Evolutionary conservation across 64 coral and sea anemone genomes (phyloP).

Genomic region (Platygyra sinensis): DNA sequence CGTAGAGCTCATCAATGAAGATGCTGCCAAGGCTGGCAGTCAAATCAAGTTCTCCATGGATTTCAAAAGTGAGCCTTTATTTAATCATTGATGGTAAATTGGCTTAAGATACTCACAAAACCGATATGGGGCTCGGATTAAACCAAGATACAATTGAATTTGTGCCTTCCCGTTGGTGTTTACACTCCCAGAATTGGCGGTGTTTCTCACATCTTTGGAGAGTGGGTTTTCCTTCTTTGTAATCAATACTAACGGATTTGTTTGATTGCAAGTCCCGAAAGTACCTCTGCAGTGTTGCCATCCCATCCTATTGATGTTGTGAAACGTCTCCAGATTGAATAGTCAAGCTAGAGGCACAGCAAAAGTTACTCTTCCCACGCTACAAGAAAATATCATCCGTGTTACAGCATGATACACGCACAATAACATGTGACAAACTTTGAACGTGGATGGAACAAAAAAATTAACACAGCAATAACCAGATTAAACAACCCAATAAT

Average conservation of each 20-base stretch:
- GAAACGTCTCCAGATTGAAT: neutral
- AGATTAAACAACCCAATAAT: constrained; percentile 1
- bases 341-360: neutral
- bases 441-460: neutral
- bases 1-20: constrained; percentile 78
- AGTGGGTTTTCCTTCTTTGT: constrained; percentile 1
- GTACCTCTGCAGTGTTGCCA: neutral
- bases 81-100: neutral
- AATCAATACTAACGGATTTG: neutral
- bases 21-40: constrained; percentile 58
- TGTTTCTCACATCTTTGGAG: neutral
- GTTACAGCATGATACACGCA: neutral
- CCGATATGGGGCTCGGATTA: neutral
- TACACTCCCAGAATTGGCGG: neutral
- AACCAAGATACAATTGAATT: neutral
- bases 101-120: neutral
- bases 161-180: neutral
- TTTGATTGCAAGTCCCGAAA: neutral
- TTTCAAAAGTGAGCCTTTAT: constrained; percentile 82
- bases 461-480: neutral
- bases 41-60: constrained; percentile 87
- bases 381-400: neutral
- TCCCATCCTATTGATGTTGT: neutral
- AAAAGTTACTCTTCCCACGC: neutral
- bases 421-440: neutral